phyloP scores from a whole-genome alignment of 2,797 vertebrate species.

The Leptodactylus fallax region DNA sequence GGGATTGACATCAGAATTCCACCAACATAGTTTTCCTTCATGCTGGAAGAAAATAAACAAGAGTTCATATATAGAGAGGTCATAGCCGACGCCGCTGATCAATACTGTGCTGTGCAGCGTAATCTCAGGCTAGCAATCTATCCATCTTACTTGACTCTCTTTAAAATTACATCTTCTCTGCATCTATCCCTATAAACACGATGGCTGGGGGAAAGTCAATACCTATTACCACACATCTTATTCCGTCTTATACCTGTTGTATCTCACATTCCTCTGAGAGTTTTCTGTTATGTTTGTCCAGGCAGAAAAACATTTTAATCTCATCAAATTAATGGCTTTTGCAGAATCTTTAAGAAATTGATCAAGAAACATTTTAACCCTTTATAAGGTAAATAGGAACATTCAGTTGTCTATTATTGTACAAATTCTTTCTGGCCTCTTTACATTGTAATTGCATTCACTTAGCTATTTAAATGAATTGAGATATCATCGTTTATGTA shows the following conservation, averaged over 20 bases:
- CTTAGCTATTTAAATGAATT: no score
- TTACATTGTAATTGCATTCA: no score
- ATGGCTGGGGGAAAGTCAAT: slow-evolving; percentile 30
- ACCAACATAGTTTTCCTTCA: slow-evolving; percentile 7
- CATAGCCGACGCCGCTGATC: neutral
- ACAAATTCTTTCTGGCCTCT: no score
- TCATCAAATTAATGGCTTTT: neutral
- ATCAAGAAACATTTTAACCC: neutral
- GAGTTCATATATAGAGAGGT: slow-evolving; percentile 45
- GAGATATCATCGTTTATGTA: no score
- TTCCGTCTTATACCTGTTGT: neutral
- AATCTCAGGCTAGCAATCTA: slow-evolving; percentile 33
- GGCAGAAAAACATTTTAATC: slow-evolving; percentile 27
- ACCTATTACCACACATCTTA: slow-evolving; percentile 39
- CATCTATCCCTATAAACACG: slow-evolving; percentile 34
- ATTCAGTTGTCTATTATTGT: no score
- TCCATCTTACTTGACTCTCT: slow-evolving; percentile 29
- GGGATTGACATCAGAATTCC: neutral
- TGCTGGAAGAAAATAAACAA: slow-evolving; percentile 32
- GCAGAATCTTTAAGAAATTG: neutral
- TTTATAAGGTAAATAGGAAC: neutral
- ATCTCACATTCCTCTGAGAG: neutral
- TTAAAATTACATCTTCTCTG: slow-evolving; percentile 51
- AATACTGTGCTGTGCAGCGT: neutral
- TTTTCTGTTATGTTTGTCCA: slow-evolving; percentile 10